Percentiles rank a stretch among this genome's conserved stretches.
phyloP scores from a whole-genome alignment of 37 sponge, comb jelly and placozoan genomes.

The Cladorhizidae sp. region DNA sequence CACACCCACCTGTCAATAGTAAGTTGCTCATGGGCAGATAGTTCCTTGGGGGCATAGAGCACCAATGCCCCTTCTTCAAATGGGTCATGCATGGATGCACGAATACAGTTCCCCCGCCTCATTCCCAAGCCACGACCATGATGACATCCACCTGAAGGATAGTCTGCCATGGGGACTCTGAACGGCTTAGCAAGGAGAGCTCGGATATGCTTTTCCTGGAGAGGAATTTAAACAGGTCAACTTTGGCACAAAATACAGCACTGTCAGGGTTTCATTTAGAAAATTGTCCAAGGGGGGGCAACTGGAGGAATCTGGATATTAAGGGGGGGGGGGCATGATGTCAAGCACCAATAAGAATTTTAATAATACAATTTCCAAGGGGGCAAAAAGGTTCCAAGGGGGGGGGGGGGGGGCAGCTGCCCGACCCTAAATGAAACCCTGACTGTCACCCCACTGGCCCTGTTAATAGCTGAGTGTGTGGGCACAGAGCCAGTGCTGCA shows the following conservation, averaged over 20 bases:
- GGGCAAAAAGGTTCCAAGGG: too few relatives aligned
- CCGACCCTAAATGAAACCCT: too few relatives aligned
- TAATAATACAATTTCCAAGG: too few relatives aligned
- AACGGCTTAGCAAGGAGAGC: conserved; percentile 87
- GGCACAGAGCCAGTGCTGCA: too few relatives aligned
- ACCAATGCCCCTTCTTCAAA: conserved; percentile 90
- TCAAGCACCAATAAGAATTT: too few relatives aligned
- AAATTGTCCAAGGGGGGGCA: too few relatives aligned
- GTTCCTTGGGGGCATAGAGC: conserved; percentile 77
- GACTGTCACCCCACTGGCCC: too few relatives aligned
- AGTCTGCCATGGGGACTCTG: conserved; percentile 91
- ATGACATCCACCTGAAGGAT: conserved; percentile 25
- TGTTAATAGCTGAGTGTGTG: too few relatives aligned
- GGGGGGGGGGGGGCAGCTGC: too few relatives aligned
- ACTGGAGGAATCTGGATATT: too few relatives aligned
- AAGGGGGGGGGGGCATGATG: too few relatives aligned
- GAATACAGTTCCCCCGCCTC: conserved; percentile 55
- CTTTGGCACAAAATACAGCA: not conserved
- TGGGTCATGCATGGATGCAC: conserved; percentile 88
- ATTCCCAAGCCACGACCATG: conserved; percentile 77
- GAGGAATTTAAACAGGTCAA: not conserved
- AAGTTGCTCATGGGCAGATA: conserved; percentile 88
- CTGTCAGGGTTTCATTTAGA: too few relatives aligned
- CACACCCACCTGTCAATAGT: conserved; percentile 38
- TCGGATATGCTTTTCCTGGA: conserved; percentile 71